phyloP scores from a whole-genome alignment of 2,888 invertebrate species.

The Drosophila pegasa region DNA sequence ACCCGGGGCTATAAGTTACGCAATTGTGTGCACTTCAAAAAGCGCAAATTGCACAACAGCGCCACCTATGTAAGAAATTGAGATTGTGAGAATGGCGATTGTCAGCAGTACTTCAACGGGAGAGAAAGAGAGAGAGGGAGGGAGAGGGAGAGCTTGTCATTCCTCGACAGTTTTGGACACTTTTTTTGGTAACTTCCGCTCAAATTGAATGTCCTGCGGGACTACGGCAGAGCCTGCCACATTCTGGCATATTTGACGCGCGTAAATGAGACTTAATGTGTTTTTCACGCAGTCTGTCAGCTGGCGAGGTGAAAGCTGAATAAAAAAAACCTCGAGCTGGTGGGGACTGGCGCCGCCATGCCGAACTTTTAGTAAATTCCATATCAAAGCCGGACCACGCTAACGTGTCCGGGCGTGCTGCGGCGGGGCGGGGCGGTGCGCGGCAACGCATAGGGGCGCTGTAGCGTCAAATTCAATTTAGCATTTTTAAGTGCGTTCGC shows the following conservation, averaged over 20 bases:
- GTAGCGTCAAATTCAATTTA: constrained; percentile 84
- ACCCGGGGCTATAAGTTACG: constrained; percentile 84
- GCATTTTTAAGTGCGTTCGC: constrained; percentile 84
- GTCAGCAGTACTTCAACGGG: constrained; percentile 48
- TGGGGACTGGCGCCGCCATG: constrained; percentile 10
- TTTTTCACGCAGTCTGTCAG: constrained; percentile 61
- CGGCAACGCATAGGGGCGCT: constrained; percentile 52
- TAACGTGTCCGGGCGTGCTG: constrained; percentile 21
- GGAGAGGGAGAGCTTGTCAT: background rate
- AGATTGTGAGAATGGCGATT: constrained; percentile 49
- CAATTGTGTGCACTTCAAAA: constrained; percentile 75
- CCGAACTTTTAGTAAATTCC: constrained; percentile 50
- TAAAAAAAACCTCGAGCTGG: constrained; percentile 20
- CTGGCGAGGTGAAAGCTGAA: constrained; percentile 11
- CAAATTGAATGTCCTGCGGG: constrained; percentile 79
- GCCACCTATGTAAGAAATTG: constrained; percentile 54
- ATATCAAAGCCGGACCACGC: constrained; percentile 53
- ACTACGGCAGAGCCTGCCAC: constrained; percentile 36
- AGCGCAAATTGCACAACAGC: constrained; percentile 80
- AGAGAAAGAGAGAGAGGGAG: no score
- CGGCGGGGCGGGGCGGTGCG: background rate
- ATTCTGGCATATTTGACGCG: constrained; percentile 66
- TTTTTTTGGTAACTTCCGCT: constrained; percentile 14
- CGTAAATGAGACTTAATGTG: constrained; percentile 78
- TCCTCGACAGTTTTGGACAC: constrained; percentile 3